These are phyloP conservation scores for Callochromis pleurospilus DNA, from an alignment of 2,113 vertebrate species.

Conservation along the genomic window DNA sequence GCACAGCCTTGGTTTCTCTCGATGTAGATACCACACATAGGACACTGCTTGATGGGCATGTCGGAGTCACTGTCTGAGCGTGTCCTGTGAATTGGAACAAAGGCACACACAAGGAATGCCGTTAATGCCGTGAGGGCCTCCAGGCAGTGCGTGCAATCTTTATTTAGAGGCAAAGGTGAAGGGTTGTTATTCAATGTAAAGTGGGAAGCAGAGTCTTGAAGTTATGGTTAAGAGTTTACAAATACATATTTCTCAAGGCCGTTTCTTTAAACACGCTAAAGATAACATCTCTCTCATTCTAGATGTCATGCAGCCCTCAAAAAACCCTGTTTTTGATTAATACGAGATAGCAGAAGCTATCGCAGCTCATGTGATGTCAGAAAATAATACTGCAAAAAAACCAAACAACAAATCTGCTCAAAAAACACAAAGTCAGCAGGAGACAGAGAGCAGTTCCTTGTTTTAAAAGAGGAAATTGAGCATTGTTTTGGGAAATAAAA, in stretches of 20 bases:
- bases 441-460: not conserved
- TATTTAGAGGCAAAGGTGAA: conserved; percentile 6
- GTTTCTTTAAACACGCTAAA: not conserved
- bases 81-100: conserved; percentile 1
- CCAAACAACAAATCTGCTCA: not conserved
- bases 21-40: conserved; percentile 87
- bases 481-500: not conserved
- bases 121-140: not conserved
- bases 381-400: not conserved
- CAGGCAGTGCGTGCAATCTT: not conserved
- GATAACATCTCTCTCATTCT: not conserved
- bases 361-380: not conserved
- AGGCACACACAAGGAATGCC: not conserved
- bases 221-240: not conserved
- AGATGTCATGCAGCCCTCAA: not conserved
- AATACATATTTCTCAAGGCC: not conserved
- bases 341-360: not conserved
- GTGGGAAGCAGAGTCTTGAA: not conserved
- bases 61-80: conserved; percentile 67
- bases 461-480: not conserved
- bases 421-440: not conserved
- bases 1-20: conserved; percentile 96
- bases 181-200: not conserved
- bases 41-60: conserved; percentile 88
- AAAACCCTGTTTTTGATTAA: not conserved